These are phyloP conservation scores for Peromyscus eremicus DNA, from an alignment of 2,797 vertebrate genomes.

Conservation along the genomic window DNA sequence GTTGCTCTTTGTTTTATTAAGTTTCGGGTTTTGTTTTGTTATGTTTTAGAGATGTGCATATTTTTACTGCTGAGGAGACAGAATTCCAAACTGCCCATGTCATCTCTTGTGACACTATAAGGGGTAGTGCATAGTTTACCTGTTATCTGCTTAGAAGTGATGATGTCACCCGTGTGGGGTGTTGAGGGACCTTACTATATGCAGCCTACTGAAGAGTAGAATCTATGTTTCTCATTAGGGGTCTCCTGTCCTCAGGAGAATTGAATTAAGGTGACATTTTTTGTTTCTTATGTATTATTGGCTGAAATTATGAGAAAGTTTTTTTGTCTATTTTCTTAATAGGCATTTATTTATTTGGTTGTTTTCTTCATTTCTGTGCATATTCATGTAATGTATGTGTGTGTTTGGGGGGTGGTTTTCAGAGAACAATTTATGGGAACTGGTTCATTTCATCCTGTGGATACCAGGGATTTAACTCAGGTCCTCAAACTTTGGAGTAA, in stretches of 20 bases:
- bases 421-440: not conserved
- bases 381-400: not conserved
- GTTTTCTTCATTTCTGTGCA: not conserved
- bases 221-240: accelerated
- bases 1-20: not conserved
- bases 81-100: not conserved
- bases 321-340: not conserved
- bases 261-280: not conserved
- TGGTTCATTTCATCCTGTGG: not conserved
- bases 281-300: not conserved
- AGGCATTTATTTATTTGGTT: not conserved
- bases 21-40: not conserved
- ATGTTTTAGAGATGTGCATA: not conserved
- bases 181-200: not conserved
- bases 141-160: too few species aligned
- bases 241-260: not conserved
- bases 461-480: not conserved
- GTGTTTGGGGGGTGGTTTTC: accelerated
- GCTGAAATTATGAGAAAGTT: not conserved
- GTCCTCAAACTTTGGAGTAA: not conserved
- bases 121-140: accelerated
- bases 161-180: not conserved
- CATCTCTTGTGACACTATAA: not conserved
- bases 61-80: not conserved
- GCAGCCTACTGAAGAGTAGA: not conserved